These are phyloP conservation scores for Thymelicus lineola DNA, from an alignment of 2,888 invertebrate species.

Conservation along the genomic window DNA sequence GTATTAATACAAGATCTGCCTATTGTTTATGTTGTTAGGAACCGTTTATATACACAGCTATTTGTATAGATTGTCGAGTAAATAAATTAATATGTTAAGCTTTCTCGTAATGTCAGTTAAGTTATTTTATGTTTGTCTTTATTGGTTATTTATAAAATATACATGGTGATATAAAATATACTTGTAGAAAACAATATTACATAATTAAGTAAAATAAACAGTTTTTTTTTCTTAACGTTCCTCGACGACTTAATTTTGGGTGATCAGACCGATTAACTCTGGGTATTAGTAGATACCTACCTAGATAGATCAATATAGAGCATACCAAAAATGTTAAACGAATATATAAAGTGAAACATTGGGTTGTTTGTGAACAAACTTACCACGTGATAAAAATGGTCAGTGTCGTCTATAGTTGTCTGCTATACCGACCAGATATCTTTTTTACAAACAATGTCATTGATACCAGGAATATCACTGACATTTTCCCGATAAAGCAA, in stretches of 20 bases:
- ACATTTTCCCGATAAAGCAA: too few species aligned
- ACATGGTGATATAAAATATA: slow-evolving; percentile 23
- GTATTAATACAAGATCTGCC: slow-evolving; percentile 53
- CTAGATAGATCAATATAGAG: too few species aligned
- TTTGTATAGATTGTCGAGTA: slow-evolving; percentile 81
- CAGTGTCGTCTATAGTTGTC: too few species aligned
- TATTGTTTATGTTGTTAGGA: slow-evolving; percentile 72
- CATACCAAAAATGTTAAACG: too few species aligned
- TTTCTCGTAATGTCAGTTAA: slow-evolving; percentile 49
- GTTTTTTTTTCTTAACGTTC: not conserved
- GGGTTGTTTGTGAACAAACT: too few species aligned
- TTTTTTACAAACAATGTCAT: too few species aligned
- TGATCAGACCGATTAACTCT: too few species aligned
- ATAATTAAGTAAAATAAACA: slow-evolving; percentile 1
- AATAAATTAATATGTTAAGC: slow-evolving; percentile 81
- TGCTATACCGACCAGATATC: too few species aligned
- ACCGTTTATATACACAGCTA: slow-evolving; percentile 78
- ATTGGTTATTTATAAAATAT: slow-evolving; percentile 24
- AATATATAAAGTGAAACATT: too few species aligned
- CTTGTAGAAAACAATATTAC: slow-evolving; percentile 16
- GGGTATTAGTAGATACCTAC: not conserved
- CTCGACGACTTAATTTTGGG: too few species aligned
- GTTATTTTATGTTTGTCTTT: slow-evolving; percentile 19
- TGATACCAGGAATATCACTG: too few species aligned
- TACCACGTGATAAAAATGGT: too few species aligned